Conservation (phyloP, 53 echinoderm and acorn worm genomes). For the Astropecten irregularis region DNA sequence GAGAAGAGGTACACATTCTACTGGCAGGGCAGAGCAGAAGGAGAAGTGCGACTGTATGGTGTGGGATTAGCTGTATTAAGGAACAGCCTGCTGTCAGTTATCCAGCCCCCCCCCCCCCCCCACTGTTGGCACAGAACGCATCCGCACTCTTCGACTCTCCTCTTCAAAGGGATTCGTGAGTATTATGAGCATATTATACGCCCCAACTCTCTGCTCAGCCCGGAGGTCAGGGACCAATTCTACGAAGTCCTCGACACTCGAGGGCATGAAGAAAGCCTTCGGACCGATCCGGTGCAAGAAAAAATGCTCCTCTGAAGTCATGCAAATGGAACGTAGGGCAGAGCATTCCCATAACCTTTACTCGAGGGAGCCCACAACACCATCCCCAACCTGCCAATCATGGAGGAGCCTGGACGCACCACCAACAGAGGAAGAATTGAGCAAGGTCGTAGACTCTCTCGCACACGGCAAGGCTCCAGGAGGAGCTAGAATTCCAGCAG, state of each 20-base stretch:
- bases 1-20: conserved; percentile 53
- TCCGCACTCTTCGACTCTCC: neutral
- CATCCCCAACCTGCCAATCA: too few species aligned
- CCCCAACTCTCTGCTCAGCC: conserved; percentile 24
- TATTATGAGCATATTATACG: conserved; percentile 46
- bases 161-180: neutral
- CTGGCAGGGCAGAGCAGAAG: conserved; percentile 34
- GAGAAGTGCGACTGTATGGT: neutral
- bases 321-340: too few species aligned
- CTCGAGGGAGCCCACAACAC: too few species aligned
- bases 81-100: neutral
- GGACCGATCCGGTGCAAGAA: too few species aligned
- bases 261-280: too few species aligned
- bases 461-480: too few species aligned
- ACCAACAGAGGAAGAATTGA: too few species aligned
- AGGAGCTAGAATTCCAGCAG: too few species aligned
- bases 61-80: conserved; percentile 8
- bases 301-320: too few species aligned
- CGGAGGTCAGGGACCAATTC: conserved; percentile 40
- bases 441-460: too few species aligned
- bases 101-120: conserved; percentile 2
- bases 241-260: conserved; percentile 50
- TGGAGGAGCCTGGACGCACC: too few species aligned
- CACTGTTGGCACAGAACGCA: conserved; percentile 11
- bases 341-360: too few species aligned